A percentile compares a stretch with the other conserved stretches of the same genome.
Conservation (phyloP, 2,888 invertebrate species). For the Hydrotaea cyrtoneurina region DNA sequence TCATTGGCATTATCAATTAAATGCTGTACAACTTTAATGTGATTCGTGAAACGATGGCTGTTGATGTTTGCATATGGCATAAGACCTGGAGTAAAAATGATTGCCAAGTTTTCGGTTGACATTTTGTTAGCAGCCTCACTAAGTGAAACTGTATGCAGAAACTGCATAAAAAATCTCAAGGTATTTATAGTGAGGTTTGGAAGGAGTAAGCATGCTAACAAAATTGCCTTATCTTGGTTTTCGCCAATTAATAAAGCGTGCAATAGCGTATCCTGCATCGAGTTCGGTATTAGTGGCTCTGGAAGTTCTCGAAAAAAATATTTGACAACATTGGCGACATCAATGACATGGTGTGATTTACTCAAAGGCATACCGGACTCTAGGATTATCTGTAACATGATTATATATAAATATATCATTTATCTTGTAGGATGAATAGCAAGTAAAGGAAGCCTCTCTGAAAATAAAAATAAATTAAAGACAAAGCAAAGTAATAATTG, state of each 20-base stretch:
- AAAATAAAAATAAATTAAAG: no score
- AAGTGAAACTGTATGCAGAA: conserved; percentile 82
- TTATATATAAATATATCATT: no score
- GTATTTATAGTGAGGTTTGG: conserved; percentile 90
- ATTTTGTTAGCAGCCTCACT: conserved; percentile 89
- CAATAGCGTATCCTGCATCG: conserved; percentile 88
- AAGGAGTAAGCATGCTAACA: conserved; percentile 86
- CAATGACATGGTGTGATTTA: conserved; percentile 89
- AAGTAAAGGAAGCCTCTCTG: no score
- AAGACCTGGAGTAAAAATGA: conserved; percentile 92
- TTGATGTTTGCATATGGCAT: conserved; percentile 87
- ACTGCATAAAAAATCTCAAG: conserved; percentile 90
- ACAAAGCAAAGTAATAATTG: conserved; percentile 62
- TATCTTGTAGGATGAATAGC: no score
- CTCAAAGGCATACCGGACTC: conserved; percentile 88
- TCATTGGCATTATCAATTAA: conserved; percentile 89
- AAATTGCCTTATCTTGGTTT: conserved; percentile 82
- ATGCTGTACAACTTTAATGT: conserved; percentile 87
- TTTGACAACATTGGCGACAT: conserved; percentile 92
- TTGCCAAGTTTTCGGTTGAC: conserved; percentile 91
- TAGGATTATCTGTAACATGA: conserved; percentile 78
- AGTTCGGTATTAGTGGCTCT: conserved; percentile 89
- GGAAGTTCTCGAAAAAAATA: conserved; percentile 92
- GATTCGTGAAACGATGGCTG: conserved; percentile 85
- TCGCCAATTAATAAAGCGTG: conserved; percentile 84